A percentile compares a stretch with the other conserved stretches of the same genome.
Conservation (phyloP, 2,888 invertebrate species). For the Diaphora mendica region DNA sequence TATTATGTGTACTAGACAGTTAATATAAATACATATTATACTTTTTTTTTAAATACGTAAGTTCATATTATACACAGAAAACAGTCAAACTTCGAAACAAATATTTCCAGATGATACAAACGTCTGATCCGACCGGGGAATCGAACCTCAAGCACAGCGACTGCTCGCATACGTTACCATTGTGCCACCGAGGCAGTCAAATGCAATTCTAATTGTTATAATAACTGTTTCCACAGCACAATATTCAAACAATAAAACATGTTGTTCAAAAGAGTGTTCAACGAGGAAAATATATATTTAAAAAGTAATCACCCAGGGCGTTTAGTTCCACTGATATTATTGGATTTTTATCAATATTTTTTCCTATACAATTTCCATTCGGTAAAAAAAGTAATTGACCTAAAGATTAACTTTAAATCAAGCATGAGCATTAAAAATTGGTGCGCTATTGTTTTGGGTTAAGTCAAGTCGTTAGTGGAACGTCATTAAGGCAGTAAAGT, state of each 20-base stretch:
- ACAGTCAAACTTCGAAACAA: no score
- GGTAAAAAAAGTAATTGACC: background rate
- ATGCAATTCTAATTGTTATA: background rate
- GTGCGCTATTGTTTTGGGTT: background rate
- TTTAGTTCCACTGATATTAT: constrained; percentile 4
- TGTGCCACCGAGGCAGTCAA: no score
- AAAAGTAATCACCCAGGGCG: background rate
- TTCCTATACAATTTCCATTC: constrained; percentile 1
- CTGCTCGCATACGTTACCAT: no score
- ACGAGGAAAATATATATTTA: background rate
- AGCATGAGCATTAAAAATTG: background rate
- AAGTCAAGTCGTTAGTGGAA: background rate
- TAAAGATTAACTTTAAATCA: background rate
- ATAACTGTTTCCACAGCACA: background rate
- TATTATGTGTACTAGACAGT: no score
- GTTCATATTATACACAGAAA: no score
- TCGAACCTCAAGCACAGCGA: no score
- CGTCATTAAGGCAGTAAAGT: background rate
- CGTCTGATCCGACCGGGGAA: no score
- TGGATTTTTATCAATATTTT: background rate
- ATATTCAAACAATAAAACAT: background rate
- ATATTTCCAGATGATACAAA: no score
- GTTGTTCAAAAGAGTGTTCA: background rate
- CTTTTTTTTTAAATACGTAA: no score
- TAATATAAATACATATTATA: no score